A percentile compares a stretch with the other conserved stretches of the same genome.
phyloP scores from a whole-genome alignment of 2,888 invertebrate species.

The Nomada fabriciana region DNA sequence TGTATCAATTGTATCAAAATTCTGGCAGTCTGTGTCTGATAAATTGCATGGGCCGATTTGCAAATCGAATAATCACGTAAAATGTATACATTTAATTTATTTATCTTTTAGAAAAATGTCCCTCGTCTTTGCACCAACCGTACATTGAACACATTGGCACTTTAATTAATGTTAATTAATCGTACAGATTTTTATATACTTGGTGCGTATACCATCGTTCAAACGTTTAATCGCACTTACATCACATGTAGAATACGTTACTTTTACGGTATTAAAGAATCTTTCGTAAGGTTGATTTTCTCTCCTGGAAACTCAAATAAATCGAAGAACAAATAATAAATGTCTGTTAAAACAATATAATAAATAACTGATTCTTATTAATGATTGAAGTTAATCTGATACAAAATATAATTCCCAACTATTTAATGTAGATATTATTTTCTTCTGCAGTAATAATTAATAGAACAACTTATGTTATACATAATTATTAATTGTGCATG shows the following conservation, averaged over 20 bases:
- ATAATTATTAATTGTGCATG: no score
- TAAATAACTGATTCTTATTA: neutral
- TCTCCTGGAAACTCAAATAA: neutral
- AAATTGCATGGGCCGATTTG: neutral
- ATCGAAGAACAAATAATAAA: neutral
- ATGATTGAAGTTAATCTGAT: neutral
- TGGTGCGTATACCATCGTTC: slow-evolving; percentile 31
- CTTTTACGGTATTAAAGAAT: neutral
- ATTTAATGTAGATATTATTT: neutral
- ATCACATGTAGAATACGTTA: neutral
- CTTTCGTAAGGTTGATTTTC: neutral
- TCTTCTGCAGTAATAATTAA: neutral
- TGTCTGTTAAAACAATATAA: neutral
- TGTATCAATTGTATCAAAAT: neutral
- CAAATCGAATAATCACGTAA: neutral
- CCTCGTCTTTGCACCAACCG: slow-evolving; percentile 23
- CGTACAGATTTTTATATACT: slow-evolving; percentile 42
- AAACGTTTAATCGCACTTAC: slow-evolving; percentile 42
- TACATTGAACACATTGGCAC: slow-evolving; percentile 75
- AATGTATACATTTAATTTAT: neutral
- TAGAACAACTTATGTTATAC: no score
- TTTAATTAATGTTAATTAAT: slow-evolving; percentile 56
- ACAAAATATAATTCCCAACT: neutral
- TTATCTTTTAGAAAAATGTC: slow-evolving; percentile 39
- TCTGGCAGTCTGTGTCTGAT: neutral